A percentile compares a stretch with the other conserved stretches of the same genome.
Evolutionary conservation across 2,797 vertebrate genomes (phyloP).

Genomic region (Tapirus indicus): DNA sequence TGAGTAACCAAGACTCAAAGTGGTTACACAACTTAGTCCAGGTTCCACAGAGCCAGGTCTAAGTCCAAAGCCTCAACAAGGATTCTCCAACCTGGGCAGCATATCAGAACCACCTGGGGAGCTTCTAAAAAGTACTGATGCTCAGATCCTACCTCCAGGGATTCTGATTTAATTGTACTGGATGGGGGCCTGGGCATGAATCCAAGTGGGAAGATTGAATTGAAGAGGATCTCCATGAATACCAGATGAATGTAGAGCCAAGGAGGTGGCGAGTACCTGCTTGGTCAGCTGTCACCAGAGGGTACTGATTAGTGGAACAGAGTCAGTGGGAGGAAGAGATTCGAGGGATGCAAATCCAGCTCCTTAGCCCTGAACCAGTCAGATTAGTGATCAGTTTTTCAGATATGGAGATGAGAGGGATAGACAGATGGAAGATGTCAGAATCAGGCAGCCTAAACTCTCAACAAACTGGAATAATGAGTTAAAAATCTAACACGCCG

Average conservation of each 20-base stretch:
- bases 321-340: neutral
- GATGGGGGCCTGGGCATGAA: neutral
- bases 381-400: neutral
- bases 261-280: too few relatives aligned
- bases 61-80: neutral
- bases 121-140: neutral
- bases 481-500: neutral
- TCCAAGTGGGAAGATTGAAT: neutral
- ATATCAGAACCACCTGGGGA: neutral
- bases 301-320: fast-evolving
- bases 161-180: neutral
- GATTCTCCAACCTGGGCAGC: neutral
- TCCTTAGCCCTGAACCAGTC: neutral
- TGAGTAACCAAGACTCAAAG: neutral
- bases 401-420: neutral
- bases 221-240: neutral
- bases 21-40: neutral
- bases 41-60: neutral
- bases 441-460: neutral
- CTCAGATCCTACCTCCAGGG: neutral
- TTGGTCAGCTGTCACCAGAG: neutral
- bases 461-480: neutral
- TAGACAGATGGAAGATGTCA: neutral
- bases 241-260: neutral
- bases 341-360: neutral